phyloP scores from a whole-genome alignment of 1,140 invertebrate species.

The Polyergus mexicanus region DNA sequence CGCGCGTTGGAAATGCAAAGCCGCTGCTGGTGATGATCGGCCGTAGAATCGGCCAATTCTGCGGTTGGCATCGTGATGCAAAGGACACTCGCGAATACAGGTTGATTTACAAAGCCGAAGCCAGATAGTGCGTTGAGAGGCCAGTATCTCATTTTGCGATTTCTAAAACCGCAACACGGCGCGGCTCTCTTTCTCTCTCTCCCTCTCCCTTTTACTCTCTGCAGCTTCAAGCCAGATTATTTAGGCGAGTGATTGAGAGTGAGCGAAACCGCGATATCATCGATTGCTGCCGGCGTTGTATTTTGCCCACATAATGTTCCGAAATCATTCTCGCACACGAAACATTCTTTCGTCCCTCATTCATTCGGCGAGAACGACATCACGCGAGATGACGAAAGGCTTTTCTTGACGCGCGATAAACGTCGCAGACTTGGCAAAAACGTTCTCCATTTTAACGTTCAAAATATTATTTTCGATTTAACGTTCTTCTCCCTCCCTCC shows the following conservation, averaged over 20 bases:
- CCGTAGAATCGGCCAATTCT: constrained; percentile 43
- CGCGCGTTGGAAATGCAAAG: constrained; percentile 70
- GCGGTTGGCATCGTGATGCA: constrained; percentile 65
- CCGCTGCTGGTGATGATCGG: not conserved
- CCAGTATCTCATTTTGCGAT: constrained; percentile 68
- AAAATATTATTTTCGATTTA: constrained; percentile 39
- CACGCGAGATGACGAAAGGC: constrained; percentile 13
- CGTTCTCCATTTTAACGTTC: not conserved
- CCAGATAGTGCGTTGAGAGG: not conserved
- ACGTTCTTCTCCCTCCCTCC: not conserved
- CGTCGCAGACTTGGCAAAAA: not conserved
- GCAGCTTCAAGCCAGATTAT: not conserved
- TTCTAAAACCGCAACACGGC: constrained; percentile 63
- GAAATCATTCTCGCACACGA: not conserved
- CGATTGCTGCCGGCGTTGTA: not conserved
- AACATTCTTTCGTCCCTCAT: not conserved
- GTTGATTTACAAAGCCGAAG: constrained; percentile 69
- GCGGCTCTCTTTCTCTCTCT: not conserved
- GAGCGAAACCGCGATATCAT: constrained; percentile 8
- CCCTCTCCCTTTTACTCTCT: not conserved
- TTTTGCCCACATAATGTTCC: not conserved
- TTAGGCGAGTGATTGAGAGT: not conserved
- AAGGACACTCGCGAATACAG: constrained; percentile 55
- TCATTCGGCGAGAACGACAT: not conserved
- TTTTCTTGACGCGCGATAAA: not conserved